Evolutionary conservation across 2,113 vertebrate species (phyloP), one percentile per base, ranked within the genome.

Genomic region (Pangasianodon gigas): DNA sequence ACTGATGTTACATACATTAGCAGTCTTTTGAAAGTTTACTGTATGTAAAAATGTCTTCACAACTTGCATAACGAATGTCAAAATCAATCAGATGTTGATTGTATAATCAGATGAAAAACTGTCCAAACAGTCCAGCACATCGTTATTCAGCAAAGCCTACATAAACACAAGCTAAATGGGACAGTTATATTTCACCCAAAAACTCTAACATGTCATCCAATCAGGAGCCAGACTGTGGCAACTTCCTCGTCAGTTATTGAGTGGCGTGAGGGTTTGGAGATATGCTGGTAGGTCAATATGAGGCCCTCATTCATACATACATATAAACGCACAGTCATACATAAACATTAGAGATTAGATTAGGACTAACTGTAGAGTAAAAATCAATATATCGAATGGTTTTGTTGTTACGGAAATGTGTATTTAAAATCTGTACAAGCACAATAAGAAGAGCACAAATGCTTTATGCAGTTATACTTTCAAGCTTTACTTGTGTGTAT

Each of bases 211-310:
- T 6, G n/a, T 18, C 32, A 16, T 75, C 71, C 71, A 75, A 44
- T 87, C 51, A 56, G 54, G 58, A 5, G 54, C 65, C 81, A n/a
- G 32, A 24, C 7, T 56, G 19, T 62, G 58, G 71, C 44, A 65
- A 74, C 16, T 7, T 83, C 5, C 29, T 41, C 32, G 41, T 71
- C 77, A 65, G 46, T 87, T 75, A 54, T 32, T 89, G 32, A 24
- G 65, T 74, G 41, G 52, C 54, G 75, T 84, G 87, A 85, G 29
- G 65, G 26, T 86, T 60, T 81, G 82, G 51, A 52, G 85, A 86
- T 89, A 13, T 41, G 1, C 69, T 32, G 11, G n/a, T 16, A 16
- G 69, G 69, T 18, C 32, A 71, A 16, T 41, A 18, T 18, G 69
- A 14, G n/a, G n/a, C n/a, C 67, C 67, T 60, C 19, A 24, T 24